These are phyloP conservation scores for Apamea monoglypha DNA, from an alignment of 2,888 invertebrate species.

Conservation along the genomic window DNA sequence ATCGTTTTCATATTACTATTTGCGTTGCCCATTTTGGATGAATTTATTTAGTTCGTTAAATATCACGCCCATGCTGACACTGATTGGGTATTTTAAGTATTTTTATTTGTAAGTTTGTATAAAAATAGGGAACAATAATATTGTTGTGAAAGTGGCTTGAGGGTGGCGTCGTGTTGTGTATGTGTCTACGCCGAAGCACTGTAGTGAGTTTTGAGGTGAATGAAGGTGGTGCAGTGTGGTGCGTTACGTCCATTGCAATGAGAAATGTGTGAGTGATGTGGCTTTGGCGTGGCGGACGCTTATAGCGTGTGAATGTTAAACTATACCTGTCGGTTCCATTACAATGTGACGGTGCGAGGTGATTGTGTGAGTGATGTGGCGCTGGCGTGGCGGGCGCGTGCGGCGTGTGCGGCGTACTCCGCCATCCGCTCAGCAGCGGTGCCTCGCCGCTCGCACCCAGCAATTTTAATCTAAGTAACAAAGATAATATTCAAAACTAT, in stretches of 20 bases:
- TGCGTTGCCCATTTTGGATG: neutral
- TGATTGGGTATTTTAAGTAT: neutral
- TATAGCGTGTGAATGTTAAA: slow-evolving; percentile 34
- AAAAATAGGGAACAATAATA: neutral
- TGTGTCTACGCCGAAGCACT: neutral
- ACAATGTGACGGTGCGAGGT: slow-evolving; percentile 86
- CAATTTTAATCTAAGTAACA: slow-evolving; percentile 91
- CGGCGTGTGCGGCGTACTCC: slow-evolving; percentile 88
- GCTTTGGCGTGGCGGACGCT: slow-evolving; percentile 87
- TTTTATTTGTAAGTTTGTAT: neutral
- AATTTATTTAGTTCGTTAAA: neutral
- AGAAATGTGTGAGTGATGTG: slow-evolving; percentile 87
- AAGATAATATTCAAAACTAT: neutral
- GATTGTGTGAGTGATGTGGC: slow-evolving; percentile 88
- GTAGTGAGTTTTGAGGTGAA: neutral
- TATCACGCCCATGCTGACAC: neutral
- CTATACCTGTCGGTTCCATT: slow-evolving; percentile 83
- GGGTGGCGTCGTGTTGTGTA: neutral
- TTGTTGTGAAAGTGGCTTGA: neutral
- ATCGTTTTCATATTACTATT: neutral
- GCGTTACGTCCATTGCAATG: slow-evolving; percentile 82
- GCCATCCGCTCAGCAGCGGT: slow-evolving; percentile 93
- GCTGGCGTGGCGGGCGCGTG: slow-evolving; percentile 88
- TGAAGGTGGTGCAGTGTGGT: neutral
- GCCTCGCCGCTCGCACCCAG: slow-evolving; percentile 94